phyloP scores from a whole-genome alignment of 2,113 vertebrate genomes.

The Myrmecobius fasciatus region DNA sequence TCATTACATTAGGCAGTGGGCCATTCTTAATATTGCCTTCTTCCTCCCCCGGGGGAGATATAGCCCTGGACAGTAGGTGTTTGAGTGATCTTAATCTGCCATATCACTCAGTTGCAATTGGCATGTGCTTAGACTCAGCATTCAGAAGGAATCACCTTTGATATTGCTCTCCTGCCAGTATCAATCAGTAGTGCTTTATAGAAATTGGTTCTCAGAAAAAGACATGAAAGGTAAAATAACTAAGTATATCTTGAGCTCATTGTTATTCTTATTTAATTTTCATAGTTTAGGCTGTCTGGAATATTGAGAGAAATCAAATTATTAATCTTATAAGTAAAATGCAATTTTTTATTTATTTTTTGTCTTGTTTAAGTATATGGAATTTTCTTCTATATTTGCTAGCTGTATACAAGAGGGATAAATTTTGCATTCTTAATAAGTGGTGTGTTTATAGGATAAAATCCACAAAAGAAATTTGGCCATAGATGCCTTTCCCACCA shows the following conservation, averaged over 20 bases:
- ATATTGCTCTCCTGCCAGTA: slow-evolving; percentile 36
- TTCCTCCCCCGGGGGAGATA: slow-evolving; percentile 53
- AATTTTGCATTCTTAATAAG: background rate
- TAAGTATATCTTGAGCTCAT: slow-evolving; percentile 27
- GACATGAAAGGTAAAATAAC: slow-evolving; percentile 68
- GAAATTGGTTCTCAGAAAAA: slow-evolving; percentile 54
- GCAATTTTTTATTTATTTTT: background rate
- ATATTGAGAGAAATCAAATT: background rate
- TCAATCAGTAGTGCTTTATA: slow-evolving; percentile 5
- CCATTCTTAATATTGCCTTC: slow-evolving; percentile 59
- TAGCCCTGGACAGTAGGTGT: slow-evolving; percentile 60
- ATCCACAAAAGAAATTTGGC: background rate
- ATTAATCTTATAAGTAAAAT: background rate
- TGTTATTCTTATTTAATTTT: slow-evolving; percentile 45
- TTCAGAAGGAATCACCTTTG: slow-evolving; percentile 63
- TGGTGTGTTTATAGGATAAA: slow-evolving; percentile 25
- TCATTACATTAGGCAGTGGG: slow-evolving; percentile 68
- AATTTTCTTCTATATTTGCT: slow-evolving; percentile 7
- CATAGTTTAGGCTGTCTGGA: background rate
- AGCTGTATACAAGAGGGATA: background rate
- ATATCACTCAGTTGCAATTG: slow-evolving; percentile 48
- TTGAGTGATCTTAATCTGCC: slow-evolving; percentile 62
- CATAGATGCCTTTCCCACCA: background rate
- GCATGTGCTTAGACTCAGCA: slow-evolving; percentile 38
- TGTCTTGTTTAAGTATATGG: background rate